Evolutionary conservation across 2,797 vertebrate species (phyloP).

Genomic region (Luscinia luscinia): DNA sequence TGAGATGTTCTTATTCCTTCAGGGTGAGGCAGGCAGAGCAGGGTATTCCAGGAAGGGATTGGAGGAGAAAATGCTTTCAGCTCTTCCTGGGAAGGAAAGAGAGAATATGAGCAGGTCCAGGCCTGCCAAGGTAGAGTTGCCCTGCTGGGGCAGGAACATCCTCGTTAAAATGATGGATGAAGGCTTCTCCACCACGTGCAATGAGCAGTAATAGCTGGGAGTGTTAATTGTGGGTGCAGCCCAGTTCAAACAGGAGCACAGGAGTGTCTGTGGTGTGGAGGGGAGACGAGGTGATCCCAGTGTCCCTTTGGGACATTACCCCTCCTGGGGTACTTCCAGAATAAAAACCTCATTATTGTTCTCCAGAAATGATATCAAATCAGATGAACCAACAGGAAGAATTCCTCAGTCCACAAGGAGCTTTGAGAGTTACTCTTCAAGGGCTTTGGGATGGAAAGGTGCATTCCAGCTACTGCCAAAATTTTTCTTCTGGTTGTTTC

Average conservation of each 20-base stretch:
- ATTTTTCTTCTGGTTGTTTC: background rate
- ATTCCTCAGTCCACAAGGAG: background rate
- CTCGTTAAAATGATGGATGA: background rate
- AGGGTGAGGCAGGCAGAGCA: background rate
- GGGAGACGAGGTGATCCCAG: fast-evolving
- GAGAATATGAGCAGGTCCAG: background rate
- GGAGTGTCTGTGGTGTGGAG: background rate
- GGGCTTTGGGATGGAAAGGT: background rate
- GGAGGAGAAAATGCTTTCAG: background rate
- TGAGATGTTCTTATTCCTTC: background rate
- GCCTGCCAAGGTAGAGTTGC: background rate
- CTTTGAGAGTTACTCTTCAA: background rate
- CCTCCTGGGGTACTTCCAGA: background rate
- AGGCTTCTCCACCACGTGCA: background rate
- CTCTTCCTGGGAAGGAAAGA: background rate
- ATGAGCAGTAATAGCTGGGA: background rate
- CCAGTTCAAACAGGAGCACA: background rate
- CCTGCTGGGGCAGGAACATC: background rate
- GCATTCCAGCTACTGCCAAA: background rate
- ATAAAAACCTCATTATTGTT: background rate
- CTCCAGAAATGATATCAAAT: background rate
- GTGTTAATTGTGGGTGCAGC: background rate
- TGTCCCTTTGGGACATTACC: background rate
- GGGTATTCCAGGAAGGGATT: background rate
- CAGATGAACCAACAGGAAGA: background rate